Conservation (phyloP, 1,140 invertebrate genomes). For the Paralvinella palmiformis region DNA sequence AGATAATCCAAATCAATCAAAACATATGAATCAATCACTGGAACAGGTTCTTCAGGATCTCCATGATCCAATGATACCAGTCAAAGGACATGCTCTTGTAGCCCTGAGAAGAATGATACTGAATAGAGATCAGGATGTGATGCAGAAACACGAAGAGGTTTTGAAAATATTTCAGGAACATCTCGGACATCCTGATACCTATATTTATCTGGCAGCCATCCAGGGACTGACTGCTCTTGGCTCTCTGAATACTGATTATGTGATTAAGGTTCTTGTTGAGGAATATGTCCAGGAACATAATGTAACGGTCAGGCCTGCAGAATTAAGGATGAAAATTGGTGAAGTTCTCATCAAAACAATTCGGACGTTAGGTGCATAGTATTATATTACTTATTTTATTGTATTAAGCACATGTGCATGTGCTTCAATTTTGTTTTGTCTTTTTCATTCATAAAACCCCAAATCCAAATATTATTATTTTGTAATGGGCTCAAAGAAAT, state of each 20-base stretch:
- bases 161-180: constrained; percentile 59
- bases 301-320: constrained; percentile 49
- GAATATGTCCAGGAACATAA: constrained; percentile 59
- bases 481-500: too few relatives aligned
- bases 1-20: too few relatives aligned
- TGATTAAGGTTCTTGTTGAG: constrained; percentile 61
- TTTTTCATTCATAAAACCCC: too few relatives aligned
- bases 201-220: constrained; percentile 73
- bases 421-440: too few relatives aligned
- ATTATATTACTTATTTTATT: constrained; percentile 13
- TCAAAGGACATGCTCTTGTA: constrained; percentile 72
- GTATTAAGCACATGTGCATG: too few relatives aligned
- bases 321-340: constrained; percentile 68
- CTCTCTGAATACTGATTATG: constrained; percentile 60
- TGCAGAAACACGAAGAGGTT: constrained; percentile 62
- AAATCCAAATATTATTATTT: too few relatives aligned
- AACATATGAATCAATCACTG: constrained; percentile 33
- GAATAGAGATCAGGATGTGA: constrained; percentile 57
- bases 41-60: constrained; percentile 59
- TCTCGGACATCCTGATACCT: constrained; percentile 72
- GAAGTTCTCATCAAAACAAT: constrained; percentile 72
- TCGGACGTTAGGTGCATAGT: constrained; percentile 61
- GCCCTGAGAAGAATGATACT: constrained; percentile 66
- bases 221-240: constrained; percentile 66
- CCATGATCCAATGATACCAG: constrained; percentile 68